Evolutionary conservation across 2,797 vertebrate genomes (phyloP).

Genomic region (Neosalanx taihuensis): DNA sequence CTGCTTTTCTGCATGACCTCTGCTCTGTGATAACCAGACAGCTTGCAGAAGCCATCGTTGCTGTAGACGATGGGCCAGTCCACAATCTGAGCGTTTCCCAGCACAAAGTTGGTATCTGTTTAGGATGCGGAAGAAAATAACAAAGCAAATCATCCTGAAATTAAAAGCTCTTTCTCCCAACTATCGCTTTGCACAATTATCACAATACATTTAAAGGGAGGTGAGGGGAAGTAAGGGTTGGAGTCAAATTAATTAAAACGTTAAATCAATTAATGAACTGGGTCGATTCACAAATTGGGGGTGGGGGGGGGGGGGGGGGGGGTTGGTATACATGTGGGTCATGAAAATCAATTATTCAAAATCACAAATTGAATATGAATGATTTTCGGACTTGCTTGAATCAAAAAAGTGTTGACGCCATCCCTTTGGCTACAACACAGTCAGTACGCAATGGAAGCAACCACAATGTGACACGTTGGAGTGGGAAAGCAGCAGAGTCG

Average conservation of each 20-base stretch:
- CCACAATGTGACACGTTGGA: slow-evolving; percentile 18
- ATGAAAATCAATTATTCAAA: background rate
- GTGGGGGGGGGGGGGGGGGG: no score
- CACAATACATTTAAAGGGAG: background rate
- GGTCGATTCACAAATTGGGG: slow-evolving; percentile 11
- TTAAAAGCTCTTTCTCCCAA: background rate
- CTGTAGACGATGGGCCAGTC: slow-evolving; percentile 99
- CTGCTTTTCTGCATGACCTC: slow-evolving; percentile 99
- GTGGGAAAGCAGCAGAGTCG: slow-evolving; percentile 14
- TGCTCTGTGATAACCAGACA: slow-evolving; percentile 97
- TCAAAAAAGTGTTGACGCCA: background rate
- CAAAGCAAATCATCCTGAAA: slow-evolving; percentile 21
- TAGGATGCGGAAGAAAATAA: slow-evolving; percentile 45
- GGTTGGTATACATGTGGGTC: background rate
- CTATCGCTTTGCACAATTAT: background rate
- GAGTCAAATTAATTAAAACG: slow-evolving; percentile 14
- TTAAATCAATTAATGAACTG: slow-evolving; percentile 10
- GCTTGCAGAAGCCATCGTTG: slow-evolving; percentile 99
- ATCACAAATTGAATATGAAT: background rate
- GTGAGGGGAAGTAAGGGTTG: slow-evolving; percentile 10
- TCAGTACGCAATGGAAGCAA: slow-evolving; percentile 23
- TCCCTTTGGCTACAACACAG: slow-evolving; percentile 1
- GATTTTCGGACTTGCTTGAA: slow-evolving; percentile 4
- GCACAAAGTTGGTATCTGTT: slow-evolving; percentile 98
- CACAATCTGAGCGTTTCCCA: slow-evolving; percentile 99